phyloP scores from a whole-genome alignment of 2,888 invertebrate genomes.

The Rutpela maculata region DNA sequence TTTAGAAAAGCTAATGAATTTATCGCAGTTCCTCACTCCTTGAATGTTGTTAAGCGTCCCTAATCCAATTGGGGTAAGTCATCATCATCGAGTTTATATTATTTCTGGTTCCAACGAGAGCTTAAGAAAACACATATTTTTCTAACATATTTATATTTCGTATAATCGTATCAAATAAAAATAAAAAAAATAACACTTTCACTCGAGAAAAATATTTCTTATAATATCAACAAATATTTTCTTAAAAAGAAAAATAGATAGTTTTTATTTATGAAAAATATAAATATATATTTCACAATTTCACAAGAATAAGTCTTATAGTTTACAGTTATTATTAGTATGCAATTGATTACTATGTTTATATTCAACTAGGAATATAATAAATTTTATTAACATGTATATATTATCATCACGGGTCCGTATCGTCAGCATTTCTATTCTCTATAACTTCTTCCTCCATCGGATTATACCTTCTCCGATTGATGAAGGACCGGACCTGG shows the following conservation, averaged over 20 bases:
- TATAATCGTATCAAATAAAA: constrained; percentile 1
- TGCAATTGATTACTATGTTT: constrained; percentile 13
- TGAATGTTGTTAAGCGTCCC: background rate
- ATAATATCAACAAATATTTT: constrained; percentile 4
- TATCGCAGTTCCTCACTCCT: background rate
- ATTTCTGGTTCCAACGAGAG: too few species aligned
- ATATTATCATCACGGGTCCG: constrained; percentile 47
- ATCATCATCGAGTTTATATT: too few species aligned
- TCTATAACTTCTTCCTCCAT: constrained; percentile 68
- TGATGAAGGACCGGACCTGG: constrained; percentile 57
- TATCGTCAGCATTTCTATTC: constrained; percentile 69
- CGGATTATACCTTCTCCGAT: constrained; percentile 58
- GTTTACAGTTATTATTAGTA: constrained; percentile 14
- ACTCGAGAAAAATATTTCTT: constrained; percentile 30
- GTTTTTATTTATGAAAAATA: constrained; percentile 31
- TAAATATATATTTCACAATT: constrained; percentile 33
- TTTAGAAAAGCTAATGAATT: too few species aligned
- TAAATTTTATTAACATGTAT: constrained; percentile 2
- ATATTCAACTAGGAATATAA: constrained; percentile 26
- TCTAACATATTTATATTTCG: constrained; percentile 1
- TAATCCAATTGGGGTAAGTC: too few species aligned
- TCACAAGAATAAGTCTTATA: constrained; percentile 40
- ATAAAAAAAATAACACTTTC: constrained; percentile 15
- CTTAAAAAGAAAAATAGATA: constrained; percentile 13
- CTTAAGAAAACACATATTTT: background rate